Evolutionary conservation across 2,888 invertebrate genomes (phyloP).

Genomic region (Cordylochernes scorpioides): DNA sequence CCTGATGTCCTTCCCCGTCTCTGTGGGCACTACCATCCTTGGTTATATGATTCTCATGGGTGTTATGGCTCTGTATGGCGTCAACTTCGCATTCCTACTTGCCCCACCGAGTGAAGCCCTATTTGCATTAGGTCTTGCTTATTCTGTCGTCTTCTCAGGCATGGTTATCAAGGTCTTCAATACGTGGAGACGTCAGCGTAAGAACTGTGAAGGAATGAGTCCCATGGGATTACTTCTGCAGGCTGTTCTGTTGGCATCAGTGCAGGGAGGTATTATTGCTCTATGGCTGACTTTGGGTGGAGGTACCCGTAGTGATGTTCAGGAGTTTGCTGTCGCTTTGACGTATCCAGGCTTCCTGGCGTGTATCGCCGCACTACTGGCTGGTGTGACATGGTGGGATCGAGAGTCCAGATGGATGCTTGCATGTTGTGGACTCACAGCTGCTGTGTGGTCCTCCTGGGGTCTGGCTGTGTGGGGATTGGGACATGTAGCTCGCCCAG

Average conservation of each 20-base stretch:
- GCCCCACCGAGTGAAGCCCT: conserved; percentile 21
- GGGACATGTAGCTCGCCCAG: conserved; percentile 19
- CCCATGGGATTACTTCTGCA: conserved; percentile 21
- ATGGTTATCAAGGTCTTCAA: conserved; percentile 24
- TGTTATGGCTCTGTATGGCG: conserved; percentile 22
- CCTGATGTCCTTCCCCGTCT: conserved; percentile 21
- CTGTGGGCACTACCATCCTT: conserved; percentile 22
- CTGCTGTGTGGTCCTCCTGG: conserved; percentile 23
- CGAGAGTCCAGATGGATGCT: conserved; percentile 23
- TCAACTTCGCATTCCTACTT: conserved; percentile 24
- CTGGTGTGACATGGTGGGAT: conserved; percentile 20
- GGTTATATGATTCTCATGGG: conserved; percentile 24
- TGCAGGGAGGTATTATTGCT: conserved; percentile 22
- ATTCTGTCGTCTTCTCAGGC: conserved; percentile 22
- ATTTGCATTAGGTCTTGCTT: conserved; percentile 23
- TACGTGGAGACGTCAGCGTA: conserved; percentile 19
- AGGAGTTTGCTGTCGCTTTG: conserved; percentile 22
- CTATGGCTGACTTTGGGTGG: conserved; percentile 23
- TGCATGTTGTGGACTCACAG: conserved; percentile 19
- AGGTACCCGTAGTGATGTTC: conserved; percentile 19
- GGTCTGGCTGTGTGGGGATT: conserved; percentile 20
- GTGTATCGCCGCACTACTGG: conserved; percentile 20
- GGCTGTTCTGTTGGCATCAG: conserved; percentile 19
- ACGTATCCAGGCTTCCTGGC: conserved; percentile 24
- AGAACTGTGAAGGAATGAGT: conserved; percentile 12